These are phyloP conservation scores for Belgica antarctica DNA, from an alignment of 2,888 invertebrate species.

Conservation along the genomic window DNA sequence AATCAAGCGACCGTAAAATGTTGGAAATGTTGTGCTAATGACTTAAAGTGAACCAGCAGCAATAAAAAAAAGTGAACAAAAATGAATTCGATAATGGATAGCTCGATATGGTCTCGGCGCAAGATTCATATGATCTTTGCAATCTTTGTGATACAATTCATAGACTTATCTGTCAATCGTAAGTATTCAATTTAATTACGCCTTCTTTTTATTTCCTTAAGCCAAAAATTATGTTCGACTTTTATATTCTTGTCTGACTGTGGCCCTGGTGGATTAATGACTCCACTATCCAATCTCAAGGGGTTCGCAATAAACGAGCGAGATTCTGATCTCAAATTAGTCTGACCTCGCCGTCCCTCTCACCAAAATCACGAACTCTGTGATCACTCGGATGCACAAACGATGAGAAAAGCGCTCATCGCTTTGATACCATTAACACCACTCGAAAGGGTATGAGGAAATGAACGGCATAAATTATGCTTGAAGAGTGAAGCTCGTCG, in stretches of 20 bases:
- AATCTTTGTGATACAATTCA: conserved; percentile 40
- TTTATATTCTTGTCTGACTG: not conserved
- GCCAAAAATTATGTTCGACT: not conserved
- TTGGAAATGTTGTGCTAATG: not conserved
- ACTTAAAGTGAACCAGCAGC: conserved; percentile 2
- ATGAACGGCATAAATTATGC: conserved; percentile 22
- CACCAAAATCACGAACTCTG: not conserved
- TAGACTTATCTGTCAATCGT: conserved; percentile 39
- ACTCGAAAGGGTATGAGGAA: conserved; percentile 15
- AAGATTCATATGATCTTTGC: conserved; percentile 33
- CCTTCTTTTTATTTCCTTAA: not conserved
- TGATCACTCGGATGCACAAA: too few relatives aligned
- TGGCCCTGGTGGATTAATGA: not conserved
- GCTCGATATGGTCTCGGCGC: conserved; percentile 8
- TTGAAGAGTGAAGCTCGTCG: not conserved
- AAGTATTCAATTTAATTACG: conserved; percentile 22
- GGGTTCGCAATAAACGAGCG: too few relatives aligned
- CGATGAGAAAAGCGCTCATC: too few relatives aligned
- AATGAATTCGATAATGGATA: not conserved
- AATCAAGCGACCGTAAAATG: not conserved
- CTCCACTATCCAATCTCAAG: not conserved
- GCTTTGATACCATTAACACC: too few relatives aligned
- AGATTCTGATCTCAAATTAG: too few relatives aligned
- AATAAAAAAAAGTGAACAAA: conserved; percentile 5
- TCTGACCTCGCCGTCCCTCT: conserved; percentile 5